Base-by-base conservation (phyloP, 2,888 invertebrate species). In the Thumatha senex region DNA sequence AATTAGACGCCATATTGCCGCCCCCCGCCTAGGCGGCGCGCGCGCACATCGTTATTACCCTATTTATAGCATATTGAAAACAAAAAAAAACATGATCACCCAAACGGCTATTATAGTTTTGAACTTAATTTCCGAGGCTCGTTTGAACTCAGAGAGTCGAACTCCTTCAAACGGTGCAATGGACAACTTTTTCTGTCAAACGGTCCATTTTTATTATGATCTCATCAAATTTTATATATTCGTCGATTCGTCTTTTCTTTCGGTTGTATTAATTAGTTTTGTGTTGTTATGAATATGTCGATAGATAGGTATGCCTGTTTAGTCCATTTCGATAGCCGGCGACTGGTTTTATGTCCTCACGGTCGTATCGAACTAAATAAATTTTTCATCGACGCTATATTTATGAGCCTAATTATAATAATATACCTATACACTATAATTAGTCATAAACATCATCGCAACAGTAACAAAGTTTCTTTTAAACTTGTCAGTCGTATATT, bases 31-130 rank as follows among this genome's bases (percentile, higher is more conserved):
- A 48, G 61, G 58, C 61, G 63, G 62, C 63, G 69, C 74, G 72
- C 69, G 71, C 72, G 65, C 70, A 47, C 67, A 67, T 74, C 70
- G 60, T 78, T 79, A 77, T 76, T 79, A 78, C 70, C 77, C 80
- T 82, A 83, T 86, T 86, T 86, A 87, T 83, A 85, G 83, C 83
- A 82, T 86, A 86, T 85, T 84, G 77, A 74, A 83, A 81, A 82
- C 78, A 83, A 85, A 80, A 24, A 80, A 24, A 79, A 82, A 78
- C 67, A 70, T 47, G 62, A 67, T 72, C 68, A 67, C 60, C 61
- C 61, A 66, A 70, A 74, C 63, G 58, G 67, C 71, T 66, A 72
- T 74, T 75, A 77, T 72, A 67, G 70, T 72, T 74, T 78, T 73
- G 62, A 62, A 68, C 52, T 66, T 58, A 63, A 63, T 64, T 59